Percentiles rank a stretch among this genome's conserved stretches.
These are phyloP conservation scores for Philereme transversata DNA, from an alignment of 2,888 invertebrate genomes.

Conservation along the genomic window DNA sequence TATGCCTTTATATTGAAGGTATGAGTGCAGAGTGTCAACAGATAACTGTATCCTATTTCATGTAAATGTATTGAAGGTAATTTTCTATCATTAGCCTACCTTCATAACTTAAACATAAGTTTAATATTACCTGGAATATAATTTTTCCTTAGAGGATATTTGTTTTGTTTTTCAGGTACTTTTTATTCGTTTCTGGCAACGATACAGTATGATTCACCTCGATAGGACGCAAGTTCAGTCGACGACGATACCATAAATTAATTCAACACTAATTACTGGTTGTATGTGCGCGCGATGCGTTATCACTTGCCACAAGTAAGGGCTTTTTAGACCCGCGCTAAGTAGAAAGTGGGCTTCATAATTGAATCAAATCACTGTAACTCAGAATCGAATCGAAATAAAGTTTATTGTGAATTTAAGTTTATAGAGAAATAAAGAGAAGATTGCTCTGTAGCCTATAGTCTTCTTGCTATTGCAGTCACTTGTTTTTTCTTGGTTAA, in stretches of 20 bases:
- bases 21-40: too few species aligned
- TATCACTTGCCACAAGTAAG: conserved; percentile 16
- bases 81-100: too few species aligned
- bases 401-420: not conserved
- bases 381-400: not conserved
- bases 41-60: too few species aligned
- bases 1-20: too few species aligned
- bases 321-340: conserved; percentile 18
- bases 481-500: too few species aligned
- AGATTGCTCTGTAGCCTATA: too few species aligned
- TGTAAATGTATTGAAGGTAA: too few species aligned
- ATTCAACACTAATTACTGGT: conserved; percentile 66
- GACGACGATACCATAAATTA: conserved; percentile 70
- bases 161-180: conserved; percentile 18
- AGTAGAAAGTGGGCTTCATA: conserved; percentile 22
- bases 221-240: conserved; percentile 52
- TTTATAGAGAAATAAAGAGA: too few species aligned
- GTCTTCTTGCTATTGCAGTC: too few species aligned
- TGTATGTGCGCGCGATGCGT: conserved; percentile 40
- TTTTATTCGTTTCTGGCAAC: conserved; percentile 45
- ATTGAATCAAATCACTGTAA: conserved; percentile 13
- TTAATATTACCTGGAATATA: too few species aligned
- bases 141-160: not conserved
- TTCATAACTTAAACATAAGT: too few species aligned
- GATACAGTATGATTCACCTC: conserved; percentile 62